A percentile compares a stretch with the other conserved stretches of the same genome.
These are phyloP conservation scores for Leptarthrus brevirostris DNA, from an alignment of 2,888 invertebrate genomes.

Conservation along the genomic window DNA sequence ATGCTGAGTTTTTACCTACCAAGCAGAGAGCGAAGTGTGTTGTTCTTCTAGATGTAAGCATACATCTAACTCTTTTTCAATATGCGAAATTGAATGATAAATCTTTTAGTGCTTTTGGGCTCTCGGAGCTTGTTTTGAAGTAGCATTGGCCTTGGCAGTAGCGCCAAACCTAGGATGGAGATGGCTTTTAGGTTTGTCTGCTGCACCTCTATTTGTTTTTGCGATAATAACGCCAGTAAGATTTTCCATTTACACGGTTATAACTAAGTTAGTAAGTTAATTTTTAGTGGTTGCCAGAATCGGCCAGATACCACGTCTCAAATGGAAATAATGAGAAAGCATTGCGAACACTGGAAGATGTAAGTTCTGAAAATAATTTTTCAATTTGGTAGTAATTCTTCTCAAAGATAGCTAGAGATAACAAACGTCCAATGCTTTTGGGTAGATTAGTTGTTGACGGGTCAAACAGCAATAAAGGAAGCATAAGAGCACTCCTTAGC, in stretches of 20 bases:
- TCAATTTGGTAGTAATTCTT: too few species aligned
- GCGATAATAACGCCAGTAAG: slow-evolving; percentile 82
- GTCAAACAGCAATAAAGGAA: slow-evolving; percentile 70
- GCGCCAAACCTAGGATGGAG: slow-evolving; percentile 94
- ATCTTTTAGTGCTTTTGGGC: slow-evolving; percentile 90
- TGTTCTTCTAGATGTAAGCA: slow-evolving; percentile 89
- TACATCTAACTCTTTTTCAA: slow-evolving; percentile 44
- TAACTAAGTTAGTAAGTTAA: not conserved
- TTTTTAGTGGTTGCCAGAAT: slow-evolving; percentile 91
- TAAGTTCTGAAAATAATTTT: too few species aligned
- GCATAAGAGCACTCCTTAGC: slow-evolving; percentile 78
- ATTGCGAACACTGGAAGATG: slow-evolving; percentile 82
- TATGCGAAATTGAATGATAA: not conserved
- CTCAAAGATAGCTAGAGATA: slow-evolving; percentile 81
- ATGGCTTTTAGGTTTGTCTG: slow-evolving; percentile 91
- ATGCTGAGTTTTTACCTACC: slow-evolving; percentile 95
- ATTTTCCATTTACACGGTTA: too few species aligned
- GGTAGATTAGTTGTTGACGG: slow-evolving; percentile 87
- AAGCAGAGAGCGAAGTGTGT: slow-evolving; percentile 95
- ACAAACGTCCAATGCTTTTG: slow-evolving; percentile 87
- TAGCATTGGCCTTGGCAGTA: slow-evolving; percentile 86
- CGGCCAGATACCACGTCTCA: slow-evolving; percentile 88
- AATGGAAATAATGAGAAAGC: slow-evolving; percentile 90
- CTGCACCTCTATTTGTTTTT: slow-evolving; percentile 87
- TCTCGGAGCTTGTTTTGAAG: slow-evolving; percentile 93